A percentile compares a stretch with the other conserved stretches of the same genome.
These are phyloP conservation scores for Trichechus manatus DNA, from an alignment of 2,113 vertebrate species.

Conservation along the genomic window DNA sequence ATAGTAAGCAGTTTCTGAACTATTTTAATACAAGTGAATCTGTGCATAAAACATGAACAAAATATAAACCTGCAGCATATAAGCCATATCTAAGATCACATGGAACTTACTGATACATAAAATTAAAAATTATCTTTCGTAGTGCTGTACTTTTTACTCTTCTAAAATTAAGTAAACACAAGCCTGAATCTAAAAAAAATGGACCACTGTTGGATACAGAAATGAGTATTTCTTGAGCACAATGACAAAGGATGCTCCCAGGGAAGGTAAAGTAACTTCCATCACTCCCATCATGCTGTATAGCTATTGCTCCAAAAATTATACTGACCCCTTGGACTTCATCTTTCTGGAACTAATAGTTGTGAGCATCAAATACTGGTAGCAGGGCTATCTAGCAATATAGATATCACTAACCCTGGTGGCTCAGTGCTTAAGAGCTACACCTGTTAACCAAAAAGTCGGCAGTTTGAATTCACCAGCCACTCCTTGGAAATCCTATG, in stretches of 20 bases:
- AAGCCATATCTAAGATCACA: neutral
- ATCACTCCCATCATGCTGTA: rapidly evolving
- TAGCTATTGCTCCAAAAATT: neutral
- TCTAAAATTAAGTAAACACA: neutral
- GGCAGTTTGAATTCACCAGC: too few species aligned
- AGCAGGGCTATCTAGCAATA: neutral
- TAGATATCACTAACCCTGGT: neutral
- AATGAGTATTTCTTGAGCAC: neutral
- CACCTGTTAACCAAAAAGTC: too few species aligned
- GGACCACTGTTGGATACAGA: neutral
- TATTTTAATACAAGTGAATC: constrained; percentile 1
- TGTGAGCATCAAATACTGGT: neutral
- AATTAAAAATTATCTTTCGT: constrained; percentile 6
- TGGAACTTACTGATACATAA: constrained; percentile 17
- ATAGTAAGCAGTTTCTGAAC: neutral
- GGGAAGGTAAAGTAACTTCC: neutral
- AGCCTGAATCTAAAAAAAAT: neutral
- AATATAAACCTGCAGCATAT: neutral
- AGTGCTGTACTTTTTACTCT: neutral
- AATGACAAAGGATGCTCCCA: neutral
- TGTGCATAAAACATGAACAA: constrained; percentile 20
- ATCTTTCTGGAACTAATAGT: neutral
- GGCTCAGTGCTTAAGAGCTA: too few species aligned
- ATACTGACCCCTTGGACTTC: neutral
- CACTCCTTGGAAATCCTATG: too few species aligned